Base-by-base conservation (phyloP, 1,140 invertebrate species). In the Drosophila aff. region DNA sequence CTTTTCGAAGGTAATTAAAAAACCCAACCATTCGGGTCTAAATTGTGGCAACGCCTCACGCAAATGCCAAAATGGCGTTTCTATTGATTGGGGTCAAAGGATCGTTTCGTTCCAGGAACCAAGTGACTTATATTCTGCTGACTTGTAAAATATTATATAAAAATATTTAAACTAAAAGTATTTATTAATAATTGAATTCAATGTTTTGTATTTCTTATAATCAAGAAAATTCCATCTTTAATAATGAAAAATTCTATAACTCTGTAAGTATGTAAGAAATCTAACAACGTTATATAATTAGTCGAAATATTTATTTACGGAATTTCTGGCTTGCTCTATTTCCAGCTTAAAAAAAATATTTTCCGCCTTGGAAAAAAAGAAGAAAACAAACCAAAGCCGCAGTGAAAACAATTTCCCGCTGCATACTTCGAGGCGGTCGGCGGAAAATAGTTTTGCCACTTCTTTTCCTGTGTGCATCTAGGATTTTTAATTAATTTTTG, bases 1-100 rank as follows among this genome's bases (percentile, higher is more conserved):
- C 52, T 78, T 69, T 69, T 74, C 79, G 55, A 82, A 82, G 79
- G 79, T 87, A 82, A 85, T 85, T 85, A 87, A 86, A 82, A 75
- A 57, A 43, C 50, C n/a, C 59, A 55, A 23, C 18, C 66, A 61
- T 49, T 55, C 11, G 50, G 36, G 26, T 23, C 71, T 49, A 68
- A 43, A 69, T 44, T 57, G 64, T 38, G 46, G 38, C 21, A 10
- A 13, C 23, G 46, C 7, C 63, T 52, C 46, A 67, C 9, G 26
- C 10, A 52, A 69, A 68, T 40, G 15, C 9, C 15, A 40, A 26
- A 57, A n/a, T 36, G 31, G 23, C 46, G 36, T 8, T 73, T 50
- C 28, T 52, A 31, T 49, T 47, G 46, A 66, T 33, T 23, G 74
- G 63, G 62, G 72, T 76, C 72, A 76, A 76, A 40, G 73, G 58